phyloP scores from a whole-genome alignment of 2,797 vertebrate species.

The Notolabrus celidotus region DNA sequence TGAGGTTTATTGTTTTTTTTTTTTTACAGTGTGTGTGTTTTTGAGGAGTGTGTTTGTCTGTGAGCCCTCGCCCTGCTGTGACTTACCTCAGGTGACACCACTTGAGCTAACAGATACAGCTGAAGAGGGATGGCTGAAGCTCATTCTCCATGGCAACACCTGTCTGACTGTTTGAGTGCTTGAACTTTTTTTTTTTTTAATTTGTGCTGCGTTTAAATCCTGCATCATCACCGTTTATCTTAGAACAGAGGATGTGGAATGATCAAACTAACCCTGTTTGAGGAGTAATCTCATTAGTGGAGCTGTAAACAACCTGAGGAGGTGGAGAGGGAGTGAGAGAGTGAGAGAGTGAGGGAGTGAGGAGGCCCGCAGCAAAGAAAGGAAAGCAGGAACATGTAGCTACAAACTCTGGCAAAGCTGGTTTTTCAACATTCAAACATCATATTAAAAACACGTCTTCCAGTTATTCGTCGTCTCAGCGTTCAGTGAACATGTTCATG shows the following conservation, averaged over 20 bases:
- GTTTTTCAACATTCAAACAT: no score
- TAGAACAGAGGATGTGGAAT: no score
- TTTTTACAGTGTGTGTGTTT: not conserved
- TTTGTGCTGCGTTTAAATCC: no score
- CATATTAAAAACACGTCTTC: no score
- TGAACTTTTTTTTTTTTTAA: not conserved
- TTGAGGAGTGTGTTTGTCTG: not conserved
- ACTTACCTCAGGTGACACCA: not conserved
- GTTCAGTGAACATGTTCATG: no score
- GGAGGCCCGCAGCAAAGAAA: no score
- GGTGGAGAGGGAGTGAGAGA: not conserved
- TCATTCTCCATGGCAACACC: not conserved
- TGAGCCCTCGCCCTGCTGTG: not conserved
- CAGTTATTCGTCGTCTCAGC: no score
- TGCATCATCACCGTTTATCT: no score
- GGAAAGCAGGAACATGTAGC: no score
- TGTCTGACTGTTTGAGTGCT: not conserved
- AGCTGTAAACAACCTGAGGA: not conserved
- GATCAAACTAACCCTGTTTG: not conserved
- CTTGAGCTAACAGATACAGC: conserved; percentile 6
- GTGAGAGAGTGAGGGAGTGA: not conserved
- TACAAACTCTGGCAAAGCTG: no score
- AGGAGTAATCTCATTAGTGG: not conserved
- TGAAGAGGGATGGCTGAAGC: not conserved
- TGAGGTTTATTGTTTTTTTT: not conserved